Evolutionary conservation across 2,113 vertebrate species (phyloP).

Genomic region (Ceyx cyanopectus): DNA sequence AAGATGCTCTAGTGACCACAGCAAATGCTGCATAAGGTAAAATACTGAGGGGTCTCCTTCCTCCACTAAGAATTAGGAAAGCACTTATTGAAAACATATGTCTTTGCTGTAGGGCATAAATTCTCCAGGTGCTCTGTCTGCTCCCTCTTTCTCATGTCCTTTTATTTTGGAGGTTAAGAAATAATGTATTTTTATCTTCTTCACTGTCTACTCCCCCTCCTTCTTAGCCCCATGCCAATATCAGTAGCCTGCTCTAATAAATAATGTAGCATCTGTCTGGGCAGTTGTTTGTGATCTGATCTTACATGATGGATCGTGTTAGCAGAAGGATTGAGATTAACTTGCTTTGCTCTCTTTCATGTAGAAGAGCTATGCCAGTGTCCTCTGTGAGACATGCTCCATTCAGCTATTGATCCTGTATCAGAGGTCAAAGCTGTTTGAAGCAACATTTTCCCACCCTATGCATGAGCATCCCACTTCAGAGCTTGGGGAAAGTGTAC

Average conservation of each 20-base stretch:
- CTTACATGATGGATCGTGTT: background rate
- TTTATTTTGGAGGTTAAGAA: conserved; percentile 12
- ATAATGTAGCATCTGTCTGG: conserved; percentile 26
- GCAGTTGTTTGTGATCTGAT: conserved; percentile 18
- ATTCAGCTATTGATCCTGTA: rapidly evolving
- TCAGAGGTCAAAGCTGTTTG: background rate
- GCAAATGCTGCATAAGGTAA: background rate
- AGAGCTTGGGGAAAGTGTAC: rapidly evolving
- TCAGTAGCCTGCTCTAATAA: conserved; percentile 35
- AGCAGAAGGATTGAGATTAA: background rate
- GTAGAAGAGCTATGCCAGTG: background rate
- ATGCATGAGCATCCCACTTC: rapidly evolving
- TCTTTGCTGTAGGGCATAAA: conserved; percentile 10
- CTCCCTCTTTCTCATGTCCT: background rate
- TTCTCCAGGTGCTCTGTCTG: background rate
- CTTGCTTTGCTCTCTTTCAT: background rate
- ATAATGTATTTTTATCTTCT: background rate
- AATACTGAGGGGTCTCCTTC: background rate
- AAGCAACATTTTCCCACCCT: background rate
- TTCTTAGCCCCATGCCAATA: background rate
- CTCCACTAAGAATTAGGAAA: background rate
- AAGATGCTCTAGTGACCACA: rapidly evolving
- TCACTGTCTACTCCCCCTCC: conserved; percentile 1
- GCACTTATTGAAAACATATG: background rate
- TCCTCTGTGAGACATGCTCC: background rate